A percentile compares a stretch with the other conserved stretches of the same genome.
Evolutionary conservation across 2,113 vertebrate genomes (phyloP).

Genomic region (Mirza zaza): DNA sequence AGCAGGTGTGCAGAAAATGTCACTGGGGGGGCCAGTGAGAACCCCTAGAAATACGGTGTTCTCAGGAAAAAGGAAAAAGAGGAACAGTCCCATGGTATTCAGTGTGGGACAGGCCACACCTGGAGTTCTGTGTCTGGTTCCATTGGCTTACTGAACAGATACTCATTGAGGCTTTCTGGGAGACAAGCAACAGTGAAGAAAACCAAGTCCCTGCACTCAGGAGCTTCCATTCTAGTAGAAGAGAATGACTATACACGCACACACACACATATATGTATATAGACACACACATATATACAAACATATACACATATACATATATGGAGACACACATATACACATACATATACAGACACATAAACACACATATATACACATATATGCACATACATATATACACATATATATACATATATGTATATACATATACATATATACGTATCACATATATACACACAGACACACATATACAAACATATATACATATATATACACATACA

Average conservation of each 20-base stretch:
- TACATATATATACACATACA: no score
- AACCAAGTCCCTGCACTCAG: background rate
- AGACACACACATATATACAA: no score
- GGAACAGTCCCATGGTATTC: rapidly evolving
- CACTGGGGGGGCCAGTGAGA: background rate
- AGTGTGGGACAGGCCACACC: background rate
- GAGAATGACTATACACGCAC: background rate
- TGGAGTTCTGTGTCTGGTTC: background rate
- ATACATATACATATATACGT: no score
- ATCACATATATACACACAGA: background rate
- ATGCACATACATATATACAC: no score
- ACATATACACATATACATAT: background rate
- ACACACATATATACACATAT: no score
- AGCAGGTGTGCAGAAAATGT: rapidly evolving
- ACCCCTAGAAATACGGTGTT: rapidly evolving
- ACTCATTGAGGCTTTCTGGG: background rate
- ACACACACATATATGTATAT: no score
- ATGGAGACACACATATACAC: no score
- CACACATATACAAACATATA: no score
- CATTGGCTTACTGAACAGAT: background rate
- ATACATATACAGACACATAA: rapidly evolving
- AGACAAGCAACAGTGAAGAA: no score
- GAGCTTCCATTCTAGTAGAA: background rate
- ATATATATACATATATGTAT: no score
- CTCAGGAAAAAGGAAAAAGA: background rate